Evolutionary conservation across 2,888 invertebrate genomes (phyloP), one percentile per base, ranked within the genome.

Genomic region (Plusia festucae): DNA sequence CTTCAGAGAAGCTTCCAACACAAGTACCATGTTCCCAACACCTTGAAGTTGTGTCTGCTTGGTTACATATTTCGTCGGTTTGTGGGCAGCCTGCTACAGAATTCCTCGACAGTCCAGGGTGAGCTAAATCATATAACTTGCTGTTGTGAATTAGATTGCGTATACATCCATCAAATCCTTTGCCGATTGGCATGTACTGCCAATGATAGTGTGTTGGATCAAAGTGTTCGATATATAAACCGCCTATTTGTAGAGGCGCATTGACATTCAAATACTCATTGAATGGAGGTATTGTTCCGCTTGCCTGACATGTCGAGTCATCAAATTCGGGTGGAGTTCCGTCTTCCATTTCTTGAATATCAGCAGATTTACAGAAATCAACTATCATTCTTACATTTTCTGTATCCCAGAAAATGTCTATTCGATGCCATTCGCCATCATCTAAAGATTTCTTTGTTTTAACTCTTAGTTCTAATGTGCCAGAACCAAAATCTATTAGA

Each of bases 401-500:
- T 4, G 98, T 98, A 82, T 98, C 97, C 98, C 99, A 99, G 89
- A 99, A 99, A 78, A 99, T 96, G 88, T 99, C 99, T 66, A 99
- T 95, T 66, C 98, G 96, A 92, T 99, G 99, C 99, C 99, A 99
- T 90, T 98, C 98, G 6, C 99, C 99, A 88, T 99, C 99, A 87
- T 99, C 98, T 70, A 99, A 94, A 0, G 97, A 97, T 88, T 97
- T 97, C 85, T 98, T 97, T 0, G 98, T 98, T 92, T 98, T 97
- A 0, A 98, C 97, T 87, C 97, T 96, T 58, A 98, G 93, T 89
- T 98, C 99, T 73, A 98, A 93, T 0, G 99, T 98, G 24, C 99
- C 99, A 0, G 98, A 98, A 0, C 99, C 99, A 89, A 99, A 99
- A 93, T 99, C 99, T 68, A 99, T 97, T 13, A 99, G 95, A 51